phyloP scores from a whole-genome alignment of 2,797 vertebrate species.

The Pseudochirops cupreus region DNA sequence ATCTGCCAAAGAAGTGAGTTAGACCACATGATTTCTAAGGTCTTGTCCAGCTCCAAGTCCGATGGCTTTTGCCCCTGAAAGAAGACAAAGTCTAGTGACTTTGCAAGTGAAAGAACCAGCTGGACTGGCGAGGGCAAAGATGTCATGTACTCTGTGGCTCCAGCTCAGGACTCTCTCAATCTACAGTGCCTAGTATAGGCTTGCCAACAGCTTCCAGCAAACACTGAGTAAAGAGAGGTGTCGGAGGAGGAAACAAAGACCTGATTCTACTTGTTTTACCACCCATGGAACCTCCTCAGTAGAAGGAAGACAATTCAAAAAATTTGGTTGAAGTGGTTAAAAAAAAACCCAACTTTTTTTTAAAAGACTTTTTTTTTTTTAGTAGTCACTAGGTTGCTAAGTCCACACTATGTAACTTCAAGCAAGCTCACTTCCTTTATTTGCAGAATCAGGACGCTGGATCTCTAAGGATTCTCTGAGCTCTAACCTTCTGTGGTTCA shows the following conservation, averaged over 20 bases:
- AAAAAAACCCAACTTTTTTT: not conserved
- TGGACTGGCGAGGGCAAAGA: not conserved
- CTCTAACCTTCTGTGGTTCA: not conserved
- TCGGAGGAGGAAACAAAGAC: not conserved
- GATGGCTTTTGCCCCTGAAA: not conserved
- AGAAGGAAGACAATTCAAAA: not conserved
- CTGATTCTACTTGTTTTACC: constrained; percentile 7
- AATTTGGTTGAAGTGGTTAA: not conserved
- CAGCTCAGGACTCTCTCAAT: not conserved
- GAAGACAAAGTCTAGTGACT: not conserved
- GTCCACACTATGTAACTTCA: not conserved
- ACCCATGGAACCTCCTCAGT: not conserved
- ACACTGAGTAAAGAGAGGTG: not conserved
- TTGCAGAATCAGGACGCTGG: not conserved
- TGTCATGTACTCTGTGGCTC: not conserved
- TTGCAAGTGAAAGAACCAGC: not conserved
- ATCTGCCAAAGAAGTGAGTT: not conserved
- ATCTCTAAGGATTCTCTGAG: not conserved
- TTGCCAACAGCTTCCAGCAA: not conserved
- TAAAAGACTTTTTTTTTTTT: not conserved
- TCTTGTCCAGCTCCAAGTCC: not conserved
- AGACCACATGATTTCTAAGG: not conserved
- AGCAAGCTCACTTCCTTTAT: not conserved
- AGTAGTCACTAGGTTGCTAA: not conserved
- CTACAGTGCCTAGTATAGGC: not conserved